Evolutionary conservation across 2,797 vertebrate genomes (phyloP), one percentile per base, ranked within the genome.

Genomic region (Garrulus glandarius): DNA sequence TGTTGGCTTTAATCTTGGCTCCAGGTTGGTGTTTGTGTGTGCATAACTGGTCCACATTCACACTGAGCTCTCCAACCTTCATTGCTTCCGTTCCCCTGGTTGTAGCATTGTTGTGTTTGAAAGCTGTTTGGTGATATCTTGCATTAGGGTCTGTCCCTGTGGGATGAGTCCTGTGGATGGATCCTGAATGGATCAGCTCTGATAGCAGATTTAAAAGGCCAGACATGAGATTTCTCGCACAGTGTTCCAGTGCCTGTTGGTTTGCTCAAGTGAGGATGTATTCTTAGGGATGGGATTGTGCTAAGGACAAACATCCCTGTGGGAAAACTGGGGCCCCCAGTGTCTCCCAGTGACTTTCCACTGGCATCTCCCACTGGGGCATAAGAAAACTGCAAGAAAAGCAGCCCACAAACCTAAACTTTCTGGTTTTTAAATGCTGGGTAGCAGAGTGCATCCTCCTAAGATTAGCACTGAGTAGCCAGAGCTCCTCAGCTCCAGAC

Each of bases 401-500:
- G 39, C 44, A 90, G 37, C 27, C 9, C 68, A 52, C 5, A 15
- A 47, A 55, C 56, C 27, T 78, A 20, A 82, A 81, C 22, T 65
- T 72, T 59, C 5, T 44, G 5, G 0, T 71, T 81, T 78, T 89
- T 57, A 71, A 78, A 50, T 30, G 13, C 39, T 0, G 27, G 26
- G 27, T 88, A 67, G 47, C 15, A 22, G 61, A 78, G 87, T 72
- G 52, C 89, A 56, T 95, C 82, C 47, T 92, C 37, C 85, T 84
- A 12, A 4, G 30, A 78, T 95, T 90, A 92, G 70, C 70, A 70
- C 71, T 59, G 86, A 81, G 67, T 95, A 92, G 92, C 70, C 23
- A 6, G 85, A 88, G 80, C 89, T 88, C 52, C 92, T 84, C 41
- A 30, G 72, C 80, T 93, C 92, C 87, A 97, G 92, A 95, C 94